These are phyloP conservation scores for Phenganax stokvisi DNA, from an alignment of 92 coral and sea anemone genomes.

Conservation along the genomic window DNA sequence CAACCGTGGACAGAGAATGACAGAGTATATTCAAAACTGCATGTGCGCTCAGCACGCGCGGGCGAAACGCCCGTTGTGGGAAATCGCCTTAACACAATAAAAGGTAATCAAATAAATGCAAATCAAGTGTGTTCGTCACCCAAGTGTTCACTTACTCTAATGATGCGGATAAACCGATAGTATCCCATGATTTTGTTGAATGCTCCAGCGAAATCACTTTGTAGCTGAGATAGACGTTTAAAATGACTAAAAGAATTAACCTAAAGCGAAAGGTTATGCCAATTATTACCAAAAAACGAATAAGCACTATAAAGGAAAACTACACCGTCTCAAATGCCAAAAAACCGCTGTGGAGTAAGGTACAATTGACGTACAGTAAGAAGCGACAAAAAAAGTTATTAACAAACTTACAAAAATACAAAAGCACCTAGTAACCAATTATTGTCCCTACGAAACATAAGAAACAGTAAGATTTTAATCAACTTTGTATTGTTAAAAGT, in stretches of 20 bases:
- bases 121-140: too few species aligned
- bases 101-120: too few species aligned
- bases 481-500: not conserved
- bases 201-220: conserved; percentile 74
- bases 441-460: conserved; percentile 8
- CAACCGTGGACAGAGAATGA: too few species aligned
- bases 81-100: too few species aligned
- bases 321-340: not conserved
- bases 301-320: too few species aligned
- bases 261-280: conserved; percentile 42
- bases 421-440: conserved; percentile 41
- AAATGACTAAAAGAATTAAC: conserved; percentile 55
- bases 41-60: too few species aligned
- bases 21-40: too few species aligned
- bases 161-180: conserved; percentile 18
- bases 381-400: not conserved
- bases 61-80: too few species aligned
- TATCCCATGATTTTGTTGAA: conserved; percentile 48
- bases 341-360: not conserved
- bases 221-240: conserved; percentile 71
- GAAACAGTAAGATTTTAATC: not conserved
- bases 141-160: not conserved
- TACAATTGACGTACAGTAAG: not conserved
- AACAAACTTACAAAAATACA: conserved; percentile 26
- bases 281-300: not conserved